Base-by-base conservation (phyloP, 2,113 vertebrate species). In the Aramus guarauna region DNA sequence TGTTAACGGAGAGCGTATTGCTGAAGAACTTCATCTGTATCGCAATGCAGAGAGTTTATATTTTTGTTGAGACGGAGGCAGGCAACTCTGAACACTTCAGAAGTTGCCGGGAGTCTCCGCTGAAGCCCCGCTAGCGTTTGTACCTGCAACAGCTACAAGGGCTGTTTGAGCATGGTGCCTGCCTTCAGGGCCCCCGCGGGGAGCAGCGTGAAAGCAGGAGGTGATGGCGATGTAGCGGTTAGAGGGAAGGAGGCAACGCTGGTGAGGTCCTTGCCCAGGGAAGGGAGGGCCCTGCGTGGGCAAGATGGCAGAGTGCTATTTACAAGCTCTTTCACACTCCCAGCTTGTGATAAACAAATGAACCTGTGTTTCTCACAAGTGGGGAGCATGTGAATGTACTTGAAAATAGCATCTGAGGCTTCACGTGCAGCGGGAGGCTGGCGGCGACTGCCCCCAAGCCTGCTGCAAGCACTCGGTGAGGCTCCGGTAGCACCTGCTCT, bases 1-100 rank as follows among this genome's bases (percentile, higher is more conserved):
- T 37, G 15, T 59, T 67, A 36, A 19, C 0, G 0, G 18, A 10
- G 53, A 59, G 9, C 0, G 0, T 24, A 30, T 32, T 32, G 24
- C 62, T 34, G 22, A 68, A 93, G 53, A 92, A 22, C 15, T 64
- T 58, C 9, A 45, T 16, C 36, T 29, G 4, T 11, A n/a, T 5
- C 64, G 15, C 43, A 45, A 6, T 1, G 6, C 0, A 4, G 32
- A 50, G 22, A 27, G 32, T n/a, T 72, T 36, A 17, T 1, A 2
- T 11, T 88, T 82, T 62, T 1, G 1, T 56, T 67, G 39, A 91
- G 53, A 19, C 39, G 34, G 17, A 34, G 43, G 26, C 21, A 52
- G 55, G 47, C 1, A 3, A 16, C 50, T 58, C 55, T 22, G 84
- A 41, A 41, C 12, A 11, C 60, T 60, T 81, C 23, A 56, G 69